Evolutionary conservation across 1,140 invertebrate genomes (phyloP).

Genomic region (Belonocnema kinseyi): DNA sequence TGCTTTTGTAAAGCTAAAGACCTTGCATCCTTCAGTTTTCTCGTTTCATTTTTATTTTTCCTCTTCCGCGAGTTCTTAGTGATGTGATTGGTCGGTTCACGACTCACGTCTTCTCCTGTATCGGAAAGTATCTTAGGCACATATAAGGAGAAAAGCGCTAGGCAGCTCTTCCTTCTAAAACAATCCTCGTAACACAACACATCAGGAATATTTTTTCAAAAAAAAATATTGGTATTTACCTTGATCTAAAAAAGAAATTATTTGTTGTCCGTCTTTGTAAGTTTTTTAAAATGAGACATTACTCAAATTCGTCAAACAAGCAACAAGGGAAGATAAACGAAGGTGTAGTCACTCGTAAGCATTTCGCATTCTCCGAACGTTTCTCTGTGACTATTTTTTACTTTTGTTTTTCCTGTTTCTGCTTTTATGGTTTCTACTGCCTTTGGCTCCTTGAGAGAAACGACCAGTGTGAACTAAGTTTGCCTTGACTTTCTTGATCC

Average conservation of each 20-base stretch:
- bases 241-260: too few relatives aligned
- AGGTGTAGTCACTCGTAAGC: not conserved
- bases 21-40: not conserved
- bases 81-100: not conserved
- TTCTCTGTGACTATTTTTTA: conserved; percentile 3
- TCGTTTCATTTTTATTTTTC: not conserved
- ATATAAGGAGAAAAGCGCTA: not conserved
- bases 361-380: conserved; percentile 11
- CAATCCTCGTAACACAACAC: not conserved
- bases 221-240: too few relatives aligned
- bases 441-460: not conserved
- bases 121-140: not conserved
- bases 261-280: not conserved
- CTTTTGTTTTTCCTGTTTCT: conserved; percentile 10
- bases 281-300: not conserved
- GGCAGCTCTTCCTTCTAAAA: not conserved
- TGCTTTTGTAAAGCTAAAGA: not conserved
- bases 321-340: not conserved
- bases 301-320: not conserved
- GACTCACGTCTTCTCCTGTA: not conserved
- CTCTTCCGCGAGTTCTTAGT: not conserved
- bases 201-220: too few relatives aligned
- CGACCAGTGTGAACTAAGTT: not conserved
- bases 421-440: conserved; percentile 6
- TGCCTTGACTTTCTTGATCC: not conserved